Evolutionary conservation across 2,888 invertebrate genomes (phyloP).

Genomic region (Lymantria monacha): DNA sequence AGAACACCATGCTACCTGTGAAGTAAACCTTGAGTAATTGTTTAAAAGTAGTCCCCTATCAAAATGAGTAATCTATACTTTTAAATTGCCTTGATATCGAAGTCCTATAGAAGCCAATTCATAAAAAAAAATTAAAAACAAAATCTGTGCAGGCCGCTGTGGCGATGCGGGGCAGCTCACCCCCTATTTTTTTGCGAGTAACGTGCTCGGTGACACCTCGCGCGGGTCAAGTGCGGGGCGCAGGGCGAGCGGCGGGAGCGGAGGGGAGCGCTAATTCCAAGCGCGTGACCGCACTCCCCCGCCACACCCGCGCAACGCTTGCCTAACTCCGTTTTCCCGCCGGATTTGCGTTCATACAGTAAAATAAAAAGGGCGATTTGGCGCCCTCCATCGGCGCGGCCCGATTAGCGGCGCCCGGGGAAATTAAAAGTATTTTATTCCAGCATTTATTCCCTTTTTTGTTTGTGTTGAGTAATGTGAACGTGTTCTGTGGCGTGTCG

Average conservation of each 20-base stretch:
- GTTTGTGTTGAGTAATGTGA: conserved; percentile 70
- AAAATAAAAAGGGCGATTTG: conserved; percentile 80
- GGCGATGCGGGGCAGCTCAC: conserved; percentile 32
- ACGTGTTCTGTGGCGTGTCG: conserved; percentile 46
- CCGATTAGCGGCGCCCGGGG: conserved; percentile 80
- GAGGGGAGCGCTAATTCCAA: conserved; percentile 64
- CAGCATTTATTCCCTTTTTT: conserved; percentile 76
- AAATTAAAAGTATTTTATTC: conserved; percentile 81
- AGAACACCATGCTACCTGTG: too few relatives aligned
- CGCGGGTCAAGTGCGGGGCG: conserved; percentile 61
- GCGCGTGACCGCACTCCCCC: conserved; percentile 69
- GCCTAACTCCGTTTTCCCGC: conserved; percentile 68
- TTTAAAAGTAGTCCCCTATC: too few relatives aligned
- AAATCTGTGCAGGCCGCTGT: conserved; percentile 59
- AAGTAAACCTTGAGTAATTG: too few relatives aligned
- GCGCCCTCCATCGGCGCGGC: conserved; percentile 75
- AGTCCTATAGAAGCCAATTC: conserved; percentile 55
- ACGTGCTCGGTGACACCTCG: conserved; percentile 76
- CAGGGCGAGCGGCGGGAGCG: conserved; percentile 34
- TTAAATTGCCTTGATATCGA: conserved; percentile 19
- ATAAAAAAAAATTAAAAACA: conserved; percentile 70
- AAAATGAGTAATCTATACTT: too few relatives aligned
- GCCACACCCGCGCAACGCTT: conserved; percentile 19
- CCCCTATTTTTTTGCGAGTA: conserved; percentile 69
- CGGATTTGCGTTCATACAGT: conserved; percentile 78